Conservation (phyloP, 2,113 vertebrate species). For the Brachyhypopomus gauderio region DNA sequence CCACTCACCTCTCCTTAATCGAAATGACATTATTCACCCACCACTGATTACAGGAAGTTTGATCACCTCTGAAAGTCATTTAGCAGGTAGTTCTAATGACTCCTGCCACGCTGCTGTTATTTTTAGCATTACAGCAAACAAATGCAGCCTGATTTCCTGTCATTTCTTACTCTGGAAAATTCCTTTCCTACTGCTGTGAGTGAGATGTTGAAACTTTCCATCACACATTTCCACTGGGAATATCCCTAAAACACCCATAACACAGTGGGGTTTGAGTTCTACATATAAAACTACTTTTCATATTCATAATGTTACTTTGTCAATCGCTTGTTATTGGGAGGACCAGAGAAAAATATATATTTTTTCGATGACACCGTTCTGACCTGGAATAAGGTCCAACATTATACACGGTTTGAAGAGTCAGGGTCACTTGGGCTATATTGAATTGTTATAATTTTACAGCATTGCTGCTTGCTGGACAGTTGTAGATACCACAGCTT, state of each 20-base stretch:
- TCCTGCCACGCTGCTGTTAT: constrained; percentile 56
- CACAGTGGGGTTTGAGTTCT: no score
- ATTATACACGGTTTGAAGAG: no score
- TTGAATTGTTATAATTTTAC: no score
- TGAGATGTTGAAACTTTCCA: background rate
- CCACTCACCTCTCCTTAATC: background rate
- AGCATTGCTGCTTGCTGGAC: no score
- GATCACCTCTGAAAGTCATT: constrained; percentile 60
- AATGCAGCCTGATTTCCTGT: background rate
- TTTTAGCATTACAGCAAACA: constrained; percentile 27
- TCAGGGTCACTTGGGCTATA: no score
- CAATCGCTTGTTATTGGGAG: no score
- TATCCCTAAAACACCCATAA: background rate
- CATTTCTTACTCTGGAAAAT: background rate
- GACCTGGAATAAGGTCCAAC: no score
- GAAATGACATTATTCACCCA: constrained; percentile 55
- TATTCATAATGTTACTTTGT: no score
- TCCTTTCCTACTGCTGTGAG: background rate
- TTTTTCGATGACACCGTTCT: no score
- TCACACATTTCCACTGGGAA: background rate
- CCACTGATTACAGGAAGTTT: constrained; percentile 64
- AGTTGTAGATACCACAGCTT: no score
- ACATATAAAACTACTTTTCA: no score
- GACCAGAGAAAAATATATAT: no score
- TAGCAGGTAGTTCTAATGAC: constrained; percentile 60